A percentile compares a stretch with the other conserved stretches of the same genome.
These are phyloP conservation scores for Abramis brama DNA, from an alignment of 2,113 vertebrate species.

Conservation along the genomic window DNA sequence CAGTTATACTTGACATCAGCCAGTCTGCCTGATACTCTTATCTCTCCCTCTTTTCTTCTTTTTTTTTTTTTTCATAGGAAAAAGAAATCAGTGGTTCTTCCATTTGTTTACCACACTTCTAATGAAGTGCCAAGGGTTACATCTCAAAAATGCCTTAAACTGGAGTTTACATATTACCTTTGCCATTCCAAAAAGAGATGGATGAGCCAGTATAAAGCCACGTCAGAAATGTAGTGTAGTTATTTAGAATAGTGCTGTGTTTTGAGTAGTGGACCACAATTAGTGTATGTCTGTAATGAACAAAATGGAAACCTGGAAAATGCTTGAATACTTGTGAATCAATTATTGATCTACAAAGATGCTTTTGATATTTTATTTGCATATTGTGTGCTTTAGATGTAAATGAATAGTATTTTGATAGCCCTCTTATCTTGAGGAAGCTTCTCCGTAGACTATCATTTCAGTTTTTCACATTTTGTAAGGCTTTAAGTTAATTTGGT, in stretches of 20 bases:
- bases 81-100: slow-evolving; percentile 44
- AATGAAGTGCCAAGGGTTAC: slow-evolving; percentile 60
- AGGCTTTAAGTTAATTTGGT: neutral
- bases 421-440: slow-evolving; percentile 20
- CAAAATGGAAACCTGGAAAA: slow-evolving; percentile 78
- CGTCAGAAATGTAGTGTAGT: slow-evolving; percentile 51
- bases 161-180: slow-evolving; percentile 64
- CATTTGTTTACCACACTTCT: slow-evolving; percentile 55
- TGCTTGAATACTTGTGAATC: slow-evolving; percentile 78
- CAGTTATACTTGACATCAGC: slow-evolving; percentile 59
- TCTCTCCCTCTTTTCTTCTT: neutral
- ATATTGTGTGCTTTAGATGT: slow-evolving; percentile 57
- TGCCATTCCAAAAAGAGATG: slow-evolving; percentile 62
- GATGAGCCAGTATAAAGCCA: slow-evolving; percentile 53
- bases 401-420: slow-evolving; percentile 44
- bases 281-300: slow-evolving; percentile 61
- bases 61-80: slow-evolving; percentile 39
- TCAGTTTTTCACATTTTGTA: slow-evolving; percentile 14
- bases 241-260: slow-evolving; percentile 41
- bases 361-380: slow-evolving; percentile 67
- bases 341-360: slow-evolving; percentile 65
- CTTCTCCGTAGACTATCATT: slow-evolving; percentile 33
- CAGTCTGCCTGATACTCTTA: slow-evolving; percentile 63
- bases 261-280: slow-evolving; percentile 52
- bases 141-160: slow-evolving; percentile 76